Conservation (phyloP, 1,140 invertebrate genomes). For the Tachypleus tridentatus region DNA sequence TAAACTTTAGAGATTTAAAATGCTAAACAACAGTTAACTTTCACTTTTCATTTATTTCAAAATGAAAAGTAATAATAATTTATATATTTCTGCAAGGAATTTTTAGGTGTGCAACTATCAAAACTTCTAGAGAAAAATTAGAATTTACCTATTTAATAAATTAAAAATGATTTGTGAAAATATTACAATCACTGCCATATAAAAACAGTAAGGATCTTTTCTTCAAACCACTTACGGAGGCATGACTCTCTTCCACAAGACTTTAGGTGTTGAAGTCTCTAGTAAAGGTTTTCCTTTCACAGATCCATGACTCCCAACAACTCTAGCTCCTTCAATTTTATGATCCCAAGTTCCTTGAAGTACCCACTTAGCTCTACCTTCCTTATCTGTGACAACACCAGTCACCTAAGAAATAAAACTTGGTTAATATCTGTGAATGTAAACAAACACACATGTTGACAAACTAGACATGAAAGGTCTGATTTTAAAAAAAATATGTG, state of each 20-base stretch:
- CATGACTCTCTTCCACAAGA: constrained; percentile 72
- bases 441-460: background rate
- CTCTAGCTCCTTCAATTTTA: constrained; percentile 85
- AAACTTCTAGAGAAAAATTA: too few species aligned
- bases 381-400: constrained; percentile 50
- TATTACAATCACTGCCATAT: constrained; percentile 2
- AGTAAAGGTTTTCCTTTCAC: constrained; percentile 67
- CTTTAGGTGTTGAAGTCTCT: constrained; percentile 70
- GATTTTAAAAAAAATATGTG: too few species aligned
- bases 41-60: too few species aligned
- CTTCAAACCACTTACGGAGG: constrained; percentile 42
- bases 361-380: constrained; percentile 55
- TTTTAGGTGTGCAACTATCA: too few species aligned
- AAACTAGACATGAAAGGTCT: too few species aligned
- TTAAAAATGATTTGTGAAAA: background rate
- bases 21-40: too few species aligned
- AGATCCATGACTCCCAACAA: constrained; percentile 48
- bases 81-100: too few species aligned
- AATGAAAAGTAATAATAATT: too few species aligned
- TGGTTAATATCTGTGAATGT: constrained; percentile 3
- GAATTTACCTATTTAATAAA: too few species aligned
- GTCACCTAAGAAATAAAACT: constrained; percentile 42
- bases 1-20: background rate
- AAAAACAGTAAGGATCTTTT: constrained; percentile 6
- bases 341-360: constrained; percentile 91